Evolutionary conservation across 2,888 invertebrate species (phyloP).

Genomic region (Philopedon plagiatum): DNA sequence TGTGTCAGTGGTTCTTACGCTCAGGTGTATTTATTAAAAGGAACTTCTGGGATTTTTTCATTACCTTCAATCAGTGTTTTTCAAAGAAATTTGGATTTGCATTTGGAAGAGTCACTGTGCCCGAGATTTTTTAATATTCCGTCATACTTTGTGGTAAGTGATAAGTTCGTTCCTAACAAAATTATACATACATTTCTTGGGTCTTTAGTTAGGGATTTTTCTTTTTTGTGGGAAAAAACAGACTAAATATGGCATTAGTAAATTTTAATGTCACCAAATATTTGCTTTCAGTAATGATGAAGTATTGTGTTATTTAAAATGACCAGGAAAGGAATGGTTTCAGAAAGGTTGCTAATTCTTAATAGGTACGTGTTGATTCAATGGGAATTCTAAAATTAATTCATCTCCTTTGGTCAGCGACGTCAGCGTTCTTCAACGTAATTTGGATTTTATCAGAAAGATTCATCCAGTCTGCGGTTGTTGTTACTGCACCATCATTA

Average conservation of each 20-base stretch:
- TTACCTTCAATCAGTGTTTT: background rate
- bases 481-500: background rate
- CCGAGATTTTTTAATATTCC: background rate
- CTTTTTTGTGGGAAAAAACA: too few relatives aligned
- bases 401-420: background rate
- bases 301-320: too few relatives aligned
- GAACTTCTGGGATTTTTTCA: background rate
- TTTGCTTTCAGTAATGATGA: too few relatives aligned
- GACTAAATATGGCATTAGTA: too few relatives aligned
- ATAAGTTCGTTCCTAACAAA: too few relatives aligned
- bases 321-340: too few relatives aligned
- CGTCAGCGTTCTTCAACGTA: background rate
- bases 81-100: background rate
- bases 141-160: background rate
- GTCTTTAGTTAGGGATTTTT: too few relatives aligned
- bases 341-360: too few relatives aligned
- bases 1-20: background rate
- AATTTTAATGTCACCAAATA: too few relatives aligned
- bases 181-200: too few relatives aligned
- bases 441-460: background rate
- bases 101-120: background rate
- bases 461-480: slow-evolving; percentile 1
- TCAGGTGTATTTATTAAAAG: background rate
- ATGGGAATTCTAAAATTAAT: slow-evolving; percentile 9
- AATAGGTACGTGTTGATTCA: background rate